Evolutionary conservation across 2,113 vertebrate genomes (phyloP), one percentile per base, ranked within the genome.

Genomic region (Neolamprologus falcicula): DNA sequence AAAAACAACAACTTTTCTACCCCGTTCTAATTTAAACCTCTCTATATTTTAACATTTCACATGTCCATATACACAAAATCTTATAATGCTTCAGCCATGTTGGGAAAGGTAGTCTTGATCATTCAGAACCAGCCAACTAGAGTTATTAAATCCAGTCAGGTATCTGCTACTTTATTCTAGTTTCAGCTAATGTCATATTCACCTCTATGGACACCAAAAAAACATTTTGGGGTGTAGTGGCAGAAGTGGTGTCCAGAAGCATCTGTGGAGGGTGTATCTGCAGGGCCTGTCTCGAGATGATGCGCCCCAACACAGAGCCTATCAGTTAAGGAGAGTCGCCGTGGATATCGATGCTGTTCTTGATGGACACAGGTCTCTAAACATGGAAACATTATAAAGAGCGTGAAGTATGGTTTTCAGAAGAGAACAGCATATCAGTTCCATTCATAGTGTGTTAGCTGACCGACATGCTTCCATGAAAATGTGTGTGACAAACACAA

Each of bases 201-300:
- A 95, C 95, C 94, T 94, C 83, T 90, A 55, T 91, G 92, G 35
- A 95, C 71, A 3, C 94, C 11, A 11, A 95, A 89, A 87, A 93
- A 92, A 78, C 92, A 92, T 80, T 96, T 96, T 1, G 95, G 94
- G 1, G 93, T 92, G 85, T 85, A 94, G 57, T 93, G 93, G 83
- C 92, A 95, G 90, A 89, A 91, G 63, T 94, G 92, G 24, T 90
- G 83, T 1, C 66, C 47, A 9, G 89, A 91, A 9, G 84, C 28
- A 2, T 92, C 92, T 1, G 91, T 89, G 3, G 94, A 86, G 3
- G 92, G 86, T 0, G 91, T 89, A 37, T 91, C 87, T 3, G 16
- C 66, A 1, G 57, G n/a, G 3, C 87, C 88, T 1, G 86, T 21
- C 54, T 95, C 95, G 9, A 91, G 87, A 80, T 92, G 91, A 31